Evolutionary conservation across 2,113 vertebrate genomes (phyloP), one percentile per base, ranked within the genome.

Genomic region (Passer montanus): DNA sequence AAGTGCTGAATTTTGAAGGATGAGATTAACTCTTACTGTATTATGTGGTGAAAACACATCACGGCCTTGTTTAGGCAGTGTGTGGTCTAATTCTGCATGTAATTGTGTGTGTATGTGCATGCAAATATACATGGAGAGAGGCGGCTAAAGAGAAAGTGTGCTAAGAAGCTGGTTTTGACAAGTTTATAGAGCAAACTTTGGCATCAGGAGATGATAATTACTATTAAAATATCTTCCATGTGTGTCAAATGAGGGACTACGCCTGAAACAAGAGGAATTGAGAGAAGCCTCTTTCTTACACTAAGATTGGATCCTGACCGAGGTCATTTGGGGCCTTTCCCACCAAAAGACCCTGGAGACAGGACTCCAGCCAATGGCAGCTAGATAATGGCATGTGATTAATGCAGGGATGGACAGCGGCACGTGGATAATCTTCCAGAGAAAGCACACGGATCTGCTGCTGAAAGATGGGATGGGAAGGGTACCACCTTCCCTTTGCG

Each of bases 61-160:
- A 4, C 0, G 0, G 3, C 33, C 11, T 60, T 8, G 5, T 55
- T 84, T 16, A 33, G 59, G 14, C 3, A 46, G 21, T 3, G 24
- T 75, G 53, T 31, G 47, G 58, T n/a, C 56, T 60, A 7, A 0
- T 30, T 26, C 30, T 52, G 9, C 7, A 0, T 47, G 22, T 33
- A 49, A 39, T 10, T 26, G 1, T 33, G 35, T 41, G 10, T 73
- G 18, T n/a, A n/a, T 15, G 21, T 19, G 35, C 9, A 6, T 50
- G 46, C 11, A 88, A 44, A 55, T 27, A 47, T 2, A 33, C 3
- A 28, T 3, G 16, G 0, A 39, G 6, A 56, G 20, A 28, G 53
- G 44, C 22, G 17, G 7, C 2, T 64, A 27, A 44, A 75, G 22
- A 50, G 37, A 14, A 6, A 24, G 7, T 6, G 20, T 55, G 19